phyloP scores from a whole-genome alignment of 2,888 invertebrate genomes.

The Eristalis arbustorum region DNA sequence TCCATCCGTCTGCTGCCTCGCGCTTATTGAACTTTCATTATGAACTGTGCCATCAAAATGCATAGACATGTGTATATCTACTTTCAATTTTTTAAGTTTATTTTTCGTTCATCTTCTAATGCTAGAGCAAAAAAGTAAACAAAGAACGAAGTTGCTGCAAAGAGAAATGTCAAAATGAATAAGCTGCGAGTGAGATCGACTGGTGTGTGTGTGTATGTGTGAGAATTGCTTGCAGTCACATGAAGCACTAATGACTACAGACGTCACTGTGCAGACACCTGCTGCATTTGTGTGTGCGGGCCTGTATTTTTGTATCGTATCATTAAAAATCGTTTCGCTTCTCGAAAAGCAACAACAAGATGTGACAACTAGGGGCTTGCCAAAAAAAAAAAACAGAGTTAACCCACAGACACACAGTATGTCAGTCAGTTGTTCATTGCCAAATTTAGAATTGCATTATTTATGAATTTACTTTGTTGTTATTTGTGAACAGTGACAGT shows the following conservation, averaged over 20 bases:
- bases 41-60: slow-evolving; percentile 14
- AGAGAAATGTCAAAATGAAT: slow-evolving; percentile 52
- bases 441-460: slow-evolving; percentile 27
- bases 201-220: not conserved
- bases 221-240: not conserved
- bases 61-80: not conserved
- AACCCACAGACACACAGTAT: not conserved
- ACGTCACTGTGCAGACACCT: slow-evolving; percentile 58
- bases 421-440: slow-evolving; percentile 33
- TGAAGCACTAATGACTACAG: slow-evolving; percentile 16
- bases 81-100: not conserved
- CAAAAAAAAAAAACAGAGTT: not conserved
- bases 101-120: not conserved
- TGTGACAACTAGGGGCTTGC: not conserved
- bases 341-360: not conserved
- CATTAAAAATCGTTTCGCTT: not conserved
- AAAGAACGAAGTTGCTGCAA: slow-evolving; percentile 46
- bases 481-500: not conserved
- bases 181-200: not conserved
- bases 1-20: not conserved
- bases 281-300: slow-evolving; percentile 30
- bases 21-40: slow-evolving; percentile 12
- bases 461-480: slow-evolving; percentile 2
- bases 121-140: slow-evolving; percentile 55
- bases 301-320: not conserved